Base-by-base conservation (phyloP, 2,888 invertebrate genomes). In the Graphium colonna region DNA sequence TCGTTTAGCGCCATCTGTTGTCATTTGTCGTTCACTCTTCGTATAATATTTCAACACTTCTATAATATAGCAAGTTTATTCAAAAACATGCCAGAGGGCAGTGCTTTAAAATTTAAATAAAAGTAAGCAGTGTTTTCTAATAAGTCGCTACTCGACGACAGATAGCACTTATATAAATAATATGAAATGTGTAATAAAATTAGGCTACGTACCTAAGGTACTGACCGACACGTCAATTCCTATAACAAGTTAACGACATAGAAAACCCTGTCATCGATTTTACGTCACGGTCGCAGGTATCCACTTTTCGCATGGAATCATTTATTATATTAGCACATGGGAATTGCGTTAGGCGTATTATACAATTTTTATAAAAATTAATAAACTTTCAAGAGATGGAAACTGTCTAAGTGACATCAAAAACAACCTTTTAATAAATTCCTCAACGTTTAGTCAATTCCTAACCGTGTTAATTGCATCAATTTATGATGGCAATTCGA, bases 111-210 rank as follows among this genome's bases (percentile, higher is more conserved):
- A n/a, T n/a, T n/a, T n/a, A n/a, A n/a, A n/a, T n/a, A n/a, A n/a
- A n/a, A n/a, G n/a, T n/a, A n/a, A n/a, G n/a, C n/a, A n/a, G n/a
- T n/a, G n/a, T n/a, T n/a, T n/a, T n/a, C n/a, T n/a, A n/a, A n/a
- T n/a, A n/a, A n/a, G n/a, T n/a, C n/a, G 13, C 79, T 75, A 75
- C 58, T 74, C 58, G 31, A 43, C 59, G 55, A 60, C 40, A 82
- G 82, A 67, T 77, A 70, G 63, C 73, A 31, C 17, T 58, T 16
- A 33, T 12, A 41, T 16, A 26, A 26, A 38, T n/a, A 5, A 3
- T 7, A 18, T 17, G 13, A n/a, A 53, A n/a, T n/a, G n/a, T n/a
- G n/a, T n/a, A n/a, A n/a, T n/a, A n/a, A n/a, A n/a, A n/a, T n/a
- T n/a, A n/a, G n/a, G n/a, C n/a, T n/a, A n/a, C n/a, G n/a, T n/a